A percentile compares a stretch with the other conserved stretches of the same genome.
These are phyloP conservation scores for Thaleichthys pacificus DNA, from an alignment of 2,797 vertebrate species.

Conservation along the genomic window DNA sequence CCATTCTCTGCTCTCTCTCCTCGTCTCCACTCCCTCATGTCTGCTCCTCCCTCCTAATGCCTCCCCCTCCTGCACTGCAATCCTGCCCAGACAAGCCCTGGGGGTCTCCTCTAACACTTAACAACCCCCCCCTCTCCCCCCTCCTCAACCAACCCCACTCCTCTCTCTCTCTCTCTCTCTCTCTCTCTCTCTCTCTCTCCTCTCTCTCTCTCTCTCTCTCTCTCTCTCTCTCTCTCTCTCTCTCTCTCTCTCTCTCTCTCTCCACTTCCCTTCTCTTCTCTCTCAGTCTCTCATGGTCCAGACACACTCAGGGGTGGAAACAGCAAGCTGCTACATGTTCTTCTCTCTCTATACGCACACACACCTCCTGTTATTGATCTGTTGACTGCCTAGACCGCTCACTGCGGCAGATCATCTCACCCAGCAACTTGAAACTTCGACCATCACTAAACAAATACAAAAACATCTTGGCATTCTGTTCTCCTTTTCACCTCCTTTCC, in stretches of 20 bases:
- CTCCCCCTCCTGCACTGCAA: slow-evolving; percentile 13
- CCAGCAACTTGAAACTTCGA: too few relatives aligned
- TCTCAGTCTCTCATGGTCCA: slow-evolving; percentile 23
- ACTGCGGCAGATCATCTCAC: background rate
- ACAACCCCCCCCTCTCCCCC: slow-evolving; percentile 18
- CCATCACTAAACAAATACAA: background rate
- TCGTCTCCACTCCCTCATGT: background rate
- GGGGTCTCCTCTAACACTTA: background rate
- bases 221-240: slow-evolving; percentile 42
- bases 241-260: slow-evolving; percentile 42
- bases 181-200: slow-evolving; percentile 54
- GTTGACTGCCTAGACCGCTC: background rate
- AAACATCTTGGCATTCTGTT: slow-evolving; percentile 2
- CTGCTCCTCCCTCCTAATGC: slow-evolving; percentile 1
- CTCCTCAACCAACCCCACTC: slow-evolving; percentile 16
- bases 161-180: slow-evolving; percentile 22
- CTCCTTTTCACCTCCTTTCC: slow-evolving; percentile 8
- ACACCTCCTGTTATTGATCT: background rate
- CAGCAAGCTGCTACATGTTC: background rate
- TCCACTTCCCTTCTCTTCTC: slow-evolving; percentile 32
- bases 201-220: slow-evolving; percentile 32
- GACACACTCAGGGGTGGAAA: too few relatives aligned
- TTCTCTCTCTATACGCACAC: slow-evolving; percentile 48
- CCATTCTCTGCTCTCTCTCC: background rate
- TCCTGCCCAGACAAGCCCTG: background rate